Evolutionary conservation across 2,113 vertebrate genomes (phyloP), one percentile per base, ranked within the genome.

Genomic region (Mus pahari): DNA sequence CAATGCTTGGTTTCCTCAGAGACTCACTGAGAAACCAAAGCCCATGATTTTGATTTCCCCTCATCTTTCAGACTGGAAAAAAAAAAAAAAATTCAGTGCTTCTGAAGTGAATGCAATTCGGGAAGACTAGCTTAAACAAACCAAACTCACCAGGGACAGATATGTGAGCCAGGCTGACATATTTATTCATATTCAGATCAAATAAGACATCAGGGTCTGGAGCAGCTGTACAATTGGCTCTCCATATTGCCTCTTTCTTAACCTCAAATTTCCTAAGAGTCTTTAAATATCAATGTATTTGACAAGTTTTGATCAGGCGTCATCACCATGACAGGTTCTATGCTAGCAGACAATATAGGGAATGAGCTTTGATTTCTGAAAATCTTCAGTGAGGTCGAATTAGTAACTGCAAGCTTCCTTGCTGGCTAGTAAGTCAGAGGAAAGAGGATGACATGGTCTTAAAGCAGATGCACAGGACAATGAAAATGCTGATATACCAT

Each of bases 31-130:
- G 36, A 20, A 20, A 93, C n/a, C 45, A 79, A 71, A 45, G 24
- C 33, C 42, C n/a, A 13, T 60, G 78, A 90, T 90, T 86, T 94
- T 5, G 82, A 90, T 90, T 86, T 94, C 4, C 87, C 64, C 42
- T 94, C 58, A 73, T 83, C 62, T 75, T 71, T 71, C 26, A 90
- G 48, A 90, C 12, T 20, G 68, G 91, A 90, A 95, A 84, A 88
- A 92, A 45, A 66, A 84, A 81, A 91, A 36, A 75, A 53, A 86
- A 71, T 88, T 87, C 53, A 36, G 20, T 31, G 53, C 60, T 93
- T 90, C 87, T 86, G 53, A 93, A 94, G 62, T 90, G 58, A 93
- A 88, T 68, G 58, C 22, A 92, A 77, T 94, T 93, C 26, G 55
- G 20, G 64, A 93, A 8, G 4, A 94, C 58, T 53, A 86, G 55